Evolutionary conservation across 1,140 invertebrate genomes (phyloP).

Genomic region (Bombus superbus): DNA sequence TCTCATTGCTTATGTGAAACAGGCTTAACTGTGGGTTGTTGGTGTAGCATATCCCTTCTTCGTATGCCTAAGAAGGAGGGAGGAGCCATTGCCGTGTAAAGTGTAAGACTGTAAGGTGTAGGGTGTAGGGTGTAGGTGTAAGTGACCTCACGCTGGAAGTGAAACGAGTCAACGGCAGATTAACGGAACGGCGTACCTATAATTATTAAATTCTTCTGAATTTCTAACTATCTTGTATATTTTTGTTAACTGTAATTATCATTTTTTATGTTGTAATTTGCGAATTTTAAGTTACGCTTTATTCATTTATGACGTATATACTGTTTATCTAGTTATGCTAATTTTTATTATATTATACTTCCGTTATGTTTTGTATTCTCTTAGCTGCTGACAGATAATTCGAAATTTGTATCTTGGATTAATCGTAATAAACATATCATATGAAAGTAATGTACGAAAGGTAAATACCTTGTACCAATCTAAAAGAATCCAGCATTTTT

Average conservation of each 20-base stretch:
- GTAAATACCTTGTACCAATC: not conserved
- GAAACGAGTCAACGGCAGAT: constrained; percentile 22
- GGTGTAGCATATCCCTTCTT: not conserved
- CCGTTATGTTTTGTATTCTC: not conserved
- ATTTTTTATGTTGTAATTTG: not conserved
- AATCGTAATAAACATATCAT: not conserved
- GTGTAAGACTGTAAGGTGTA: no score
- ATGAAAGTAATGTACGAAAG: not conserved
- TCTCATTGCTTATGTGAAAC: constrained; percentile 4
- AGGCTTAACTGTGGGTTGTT: not conserved
- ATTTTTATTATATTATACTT: not conserved
- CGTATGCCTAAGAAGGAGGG: not conserved
- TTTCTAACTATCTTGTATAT: not conserved
- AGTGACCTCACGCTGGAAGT: constrained; percentile 31
- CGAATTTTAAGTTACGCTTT: not conserved
- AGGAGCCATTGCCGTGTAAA: not conserved
- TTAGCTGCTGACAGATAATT: not conserved
- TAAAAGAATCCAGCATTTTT: no score
- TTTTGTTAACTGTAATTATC: not conserved
- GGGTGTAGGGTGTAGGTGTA: not conserved
- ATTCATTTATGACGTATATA: no score
- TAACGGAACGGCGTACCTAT: constrained; percentile 6
- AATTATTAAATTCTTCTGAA: constrained; percentile 21
- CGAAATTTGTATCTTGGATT: not conserved
- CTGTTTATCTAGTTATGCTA: not conserved